phyloP scores from a whole-genome alignment of 2,113 vertebrate genomes.

The Apteryx owenii region DNA sequence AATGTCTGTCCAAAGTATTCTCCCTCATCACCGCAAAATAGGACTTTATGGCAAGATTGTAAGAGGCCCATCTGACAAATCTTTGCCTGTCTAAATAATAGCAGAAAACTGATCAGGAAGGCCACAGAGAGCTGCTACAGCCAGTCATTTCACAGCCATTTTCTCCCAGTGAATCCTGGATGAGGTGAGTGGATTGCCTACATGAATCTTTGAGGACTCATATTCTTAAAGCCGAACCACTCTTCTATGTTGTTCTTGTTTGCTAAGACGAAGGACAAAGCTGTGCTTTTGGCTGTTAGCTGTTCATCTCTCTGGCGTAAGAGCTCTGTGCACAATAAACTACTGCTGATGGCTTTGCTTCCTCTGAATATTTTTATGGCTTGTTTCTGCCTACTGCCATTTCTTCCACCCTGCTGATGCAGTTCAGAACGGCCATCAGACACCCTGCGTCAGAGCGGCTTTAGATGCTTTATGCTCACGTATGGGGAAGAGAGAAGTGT shows the following conservation, averaged over 20 bases:
- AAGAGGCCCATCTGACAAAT: not conserved
- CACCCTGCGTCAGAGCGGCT: not conserved
- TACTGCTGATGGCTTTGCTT: not conserved
- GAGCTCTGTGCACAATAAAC: not conserved
- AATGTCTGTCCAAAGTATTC: not conserved
- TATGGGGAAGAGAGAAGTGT: not conserved
- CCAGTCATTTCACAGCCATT: not conserved
- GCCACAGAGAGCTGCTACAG: not conserved
- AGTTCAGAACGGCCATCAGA: not conserved
- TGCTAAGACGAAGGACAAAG: not conserved
- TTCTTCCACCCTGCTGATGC: not conserved
- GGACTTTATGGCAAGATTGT: not conserved
- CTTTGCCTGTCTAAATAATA: not conserved
- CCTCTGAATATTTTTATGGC: not conserved
- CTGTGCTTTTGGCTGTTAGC: not conserved
- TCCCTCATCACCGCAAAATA: not conserved
- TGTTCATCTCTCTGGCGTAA: not conserved
- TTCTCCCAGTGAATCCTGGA: not conserved
- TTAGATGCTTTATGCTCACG: not conserved
- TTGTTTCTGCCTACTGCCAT: not conserved
- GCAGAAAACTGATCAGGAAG: not conserved
- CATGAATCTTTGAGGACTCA: not conserved
- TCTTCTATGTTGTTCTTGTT: not conserved
- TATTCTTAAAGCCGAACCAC: not conserved
- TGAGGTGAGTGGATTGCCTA: not conserved